Evolutionary conservation across 2,113 vertebrate species (phyloP), one percentile per base, ranked within the genome.

Genomic region (Ciconia boyciana): DNA sequence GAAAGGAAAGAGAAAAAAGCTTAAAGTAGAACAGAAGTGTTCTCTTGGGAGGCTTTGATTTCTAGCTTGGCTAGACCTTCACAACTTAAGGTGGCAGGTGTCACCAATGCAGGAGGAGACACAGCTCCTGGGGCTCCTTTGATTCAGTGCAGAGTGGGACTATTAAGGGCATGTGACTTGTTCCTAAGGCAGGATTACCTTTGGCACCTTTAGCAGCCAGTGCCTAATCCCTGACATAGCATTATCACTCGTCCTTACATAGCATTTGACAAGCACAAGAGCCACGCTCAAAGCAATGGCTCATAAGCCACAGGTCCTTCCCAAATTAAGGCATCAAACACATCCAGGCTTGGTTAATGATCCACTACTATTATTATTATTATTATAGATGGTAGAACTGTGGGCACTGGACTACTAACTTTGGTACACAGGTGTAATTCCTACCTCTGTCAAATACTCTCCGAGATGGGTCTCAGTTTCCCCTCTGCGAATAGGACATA

Each of bases 101-200:
- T 76, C 57, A 76, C 31, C 52, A 71, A 0, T 20, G 13, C 51
- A 80, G 80, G 39, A 74, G n/a, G 41, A 79, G 18, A 24, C 51
- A 58, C 20, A 80, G 1, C 18, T 58, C 18, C 20, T 62, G 43
- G 3, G 9, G 26, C 31, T 87, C 57, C 44, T 75, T 58, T 3
- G 1, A 54, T 83, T 5, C 46, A 22, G 36, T 0, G 0, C 15
- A 57, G 36, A 71, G 24, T 1, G 1, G 70, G 41, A 85, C 41
- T 44, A 84, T 28, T 52, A 57, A 57, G 32, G 39, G 17, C 32
- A 39, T 1, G 1, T 26, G 51, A 32, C 19, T 66, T 34, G 7
- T 15, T 76, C 43, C 36, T 78, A 31, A 75, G 2, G 29, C 28
- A 86, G 24, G 16, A 57, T 75, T 55, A 46, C 24, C 41, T 74